Evolutionary conservation across 2,888 invertebrate genomes (phyloP).

Genomic region (Holacanthella duospinosa): DNA sequence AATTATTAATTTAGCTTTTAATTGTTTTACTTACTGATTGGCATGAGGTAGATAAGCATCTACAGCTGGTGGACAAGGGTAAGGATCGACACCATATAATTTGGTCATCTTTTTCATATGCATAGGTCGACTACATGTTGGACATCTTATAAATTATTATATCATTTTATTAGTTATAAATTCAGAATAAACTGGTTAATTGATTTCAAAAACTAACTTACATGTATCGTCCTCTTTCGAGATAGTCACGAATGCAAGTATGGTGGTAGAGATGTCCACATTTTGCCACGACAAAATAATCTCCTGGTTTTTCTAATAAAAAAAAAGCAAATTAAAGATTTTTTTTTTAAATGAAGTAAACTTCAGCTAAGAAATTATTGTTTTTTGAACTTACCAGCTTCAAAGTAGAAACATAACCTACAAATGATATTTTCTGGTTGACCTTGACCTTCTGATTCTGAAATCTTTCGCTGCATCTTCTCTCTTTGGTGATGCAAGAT

Average conservation of each 20-base stretch:
- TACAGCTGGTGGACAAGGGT: conserved; percentile 8
- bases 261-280: conserved; percentile 34
- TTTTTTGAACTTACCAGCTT: conserved; percentile 29
- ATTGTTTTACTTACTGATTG: background rate
- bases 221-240: conserved; percentile 2
- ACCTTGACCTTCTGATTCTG: background rate
- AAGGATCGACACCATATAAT: conserved; percentile 31
- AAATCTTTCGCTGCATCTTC: background rate
- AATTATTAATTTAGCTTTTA: background rate
- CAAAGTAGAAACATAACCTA: conserved; percentile 32
- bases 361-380: too few species aligned
- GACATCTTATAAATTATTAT: conserved; percentile 22
- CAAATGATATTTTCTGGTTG: conserved; percentile 16
- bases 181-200: background rate
- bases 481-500: background rate
- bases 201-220: conserved; percentile 4
- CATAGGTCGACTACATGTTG: conserved; percentile 26
- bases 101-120: conserved; percentile 24
- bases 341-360: too few species aligned
- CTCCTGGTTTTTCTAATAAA: conserved; percentile 27
- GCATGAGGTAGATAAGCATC: background rate
- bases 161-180: conserved; percentile 2
- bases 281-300: conserved; percentile 30
- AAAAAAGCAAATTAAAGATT: too few species aligned
- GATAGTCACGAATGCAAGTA: conserved; percentile 15